Conservation (phyloP, 2,888 invertebrate species). For the Scaptomyza tumidula region DNA sequence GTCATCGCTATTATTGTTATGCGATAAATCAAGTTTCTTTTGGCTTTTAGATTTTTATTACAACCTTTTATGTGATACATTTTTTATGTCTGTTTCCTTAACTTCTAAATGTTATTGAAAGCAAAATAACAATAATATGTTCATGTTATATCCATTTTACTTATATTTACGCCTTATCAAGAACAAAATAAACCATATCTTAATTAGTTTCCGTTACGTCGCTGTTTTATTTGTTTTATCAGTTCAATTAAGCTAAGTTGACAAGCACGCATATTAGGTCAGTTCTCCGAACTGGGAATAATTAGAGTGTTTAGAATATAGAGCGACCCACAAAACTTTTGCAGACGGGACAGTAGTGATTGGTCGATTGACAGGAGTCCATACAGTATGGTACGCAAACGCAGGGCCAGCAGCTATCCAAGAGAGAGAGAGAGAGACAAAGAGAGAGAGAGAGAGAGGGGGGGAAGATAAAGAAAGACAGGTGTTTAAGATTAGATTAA, state of each 20-base stretch:
- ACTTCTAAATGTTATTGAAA: too few species aligned
- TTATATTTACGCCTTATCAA: not conserved
- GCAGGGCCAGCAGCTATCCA: constrained; percentile 45
- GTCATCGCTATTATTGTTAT: too few species aligned
- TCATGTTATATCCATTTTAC: too few species aligned
- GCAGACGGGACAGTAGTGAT: constrained; percentile 48
- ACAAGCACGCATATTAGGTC: not conserved
- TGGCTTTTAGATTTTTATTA: too few species aligned
- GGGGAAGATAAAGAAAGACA: not conserved
- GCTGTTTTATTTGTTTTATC: not conserved
- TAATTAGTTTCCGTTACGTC: not conserved
- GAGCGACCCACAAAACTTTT: constrained; percentile 31
- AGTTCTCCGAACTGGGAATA: not conserved
- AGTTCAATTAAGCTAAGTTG: too few species aligned
- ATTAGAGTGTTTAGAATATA: not conserved
- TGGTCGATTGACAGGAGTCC: constrained; percentile 34
- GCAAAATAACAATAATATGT: too few species aligned
- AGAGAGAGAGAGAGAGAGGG: not conserved
- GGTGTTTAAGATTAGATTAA: constrained; percentile 18
- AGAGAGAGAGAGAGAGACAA: not conserved
- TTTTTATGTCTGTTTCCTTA: too few species aligned
- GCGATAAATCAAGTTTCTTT: too few species aligned
- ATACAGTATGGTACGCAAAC: constrained; percentile 47
- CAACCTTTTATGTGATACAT: too few species aligned
- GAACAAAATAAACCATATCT: not conserved